phyloP scores from a whole-genome alignment of 2,113 vertebrate species.

The Lasiurus cinereus region DNA sequence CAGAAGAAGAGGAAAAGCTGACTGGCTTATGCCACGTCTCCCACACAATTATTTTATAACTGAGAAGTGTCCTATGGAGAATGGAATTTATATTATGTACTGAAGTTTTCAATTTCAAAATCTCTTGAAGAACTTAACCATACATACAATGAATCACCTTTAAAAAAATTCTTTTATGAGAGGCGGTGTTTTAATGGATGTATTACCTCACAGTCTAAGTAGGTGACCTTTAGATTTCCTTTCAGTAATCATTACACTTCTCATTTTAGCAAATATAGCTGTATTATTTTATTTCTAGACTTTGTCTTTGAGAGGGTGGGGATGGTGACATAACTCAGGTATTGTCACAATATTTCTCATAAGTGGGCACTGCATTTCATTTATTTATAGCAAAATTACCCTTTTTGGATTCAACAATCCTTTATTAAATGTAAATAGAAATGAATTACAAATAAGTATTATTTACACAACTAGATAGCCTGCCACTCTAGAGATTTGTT shows the following conservation, averaged over 20 bases:
- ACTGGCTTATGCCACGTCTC: neutral
- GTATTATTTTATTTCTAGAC: conserved; percentile 11
- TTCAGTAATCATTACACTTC: neutral
- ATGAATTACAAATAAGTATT: conserved; percentile 17
- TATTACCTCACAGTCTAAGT: neutral
- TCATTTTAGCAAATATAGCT: neutral
- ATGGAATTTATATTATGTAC: neutral
- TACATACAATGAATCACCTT: neutral
- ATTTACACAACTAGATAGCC: neutral
- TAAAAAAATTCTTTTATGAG: neutral
- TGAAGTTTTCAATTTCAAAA: neutral
- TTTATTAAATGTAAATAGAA: conserved; percentile 30
- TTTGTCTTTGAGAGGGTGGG: neutral
- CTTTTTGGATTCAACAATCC: conserved; percentile 26
- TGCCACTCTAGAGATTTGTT: neutral
- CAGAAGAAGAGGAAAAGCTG: neutral
- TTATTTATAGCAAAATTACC: conserved; percentile 49
- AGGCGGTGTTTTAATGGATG: neutral
- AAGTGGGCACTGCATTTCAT: neutral
- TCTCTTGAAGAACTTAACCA: neutral
- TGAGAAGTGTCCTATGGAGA: neutral
- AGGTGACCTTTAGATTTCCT: neutral
- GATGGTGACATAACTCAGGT: neutral
- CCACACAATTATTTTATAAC: neutral
- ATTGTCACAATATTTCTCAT: neutral